A percentile compares a stretch with the other conserved stretches of the same genome.
Conservation (phyloP, 2,888 invertebrate species). For the Polydrusus pterygomalis region DNA sequence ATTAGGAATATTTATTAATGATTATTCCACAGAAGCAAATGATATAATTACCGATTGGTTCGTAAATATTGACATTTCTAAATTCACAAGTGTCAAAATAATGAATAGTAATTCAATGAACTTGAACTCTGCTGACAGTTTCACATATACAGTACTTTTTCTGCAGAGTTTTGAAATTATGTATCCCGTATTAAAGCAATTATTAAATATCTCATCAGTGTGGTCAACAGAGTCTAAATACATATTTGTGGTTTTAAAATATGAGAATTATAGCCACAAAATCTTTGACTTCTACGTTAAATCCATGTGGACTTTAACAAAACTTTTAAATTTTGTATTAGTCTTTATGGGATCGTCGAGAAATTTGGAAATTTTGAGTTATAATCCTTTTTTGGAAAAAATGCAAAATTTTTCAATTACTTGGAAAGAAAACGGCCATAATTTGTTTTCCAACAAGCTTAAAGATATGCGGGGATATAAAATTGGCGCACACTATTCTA, state of each 20-base stretch:
- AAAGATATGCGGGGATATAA: slow-evolving; percentile 22
- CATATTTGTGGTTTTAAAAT: neutral
- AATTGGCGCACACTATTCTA: neutral
- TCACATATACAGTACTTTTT: neutral
- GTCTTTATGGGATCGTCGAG: neutral
- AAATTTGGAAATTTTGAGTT: slow-evolving; percentile 1
- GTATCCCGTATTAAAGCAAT: neutral
- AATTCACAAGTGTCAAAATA: neutral
- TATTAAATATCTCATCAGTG: neutral
- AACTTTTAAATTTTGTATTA: neutral
- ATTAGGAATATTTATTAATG: slow-evolving; percentile 6
- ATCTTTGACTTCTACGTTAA: neutral
- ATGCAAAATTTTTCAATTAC: neutral
- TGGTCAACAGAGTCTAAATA: slow-evolving; percentile 14
- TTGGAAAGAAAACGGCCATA: neutral
- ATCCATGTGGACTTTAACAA: neutral
- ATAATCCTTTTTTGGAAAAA: slow-evolving; percentile 18
- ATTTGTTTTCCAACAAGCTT: slow-evolving; percentile 25
- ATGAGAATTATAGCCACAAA: neutral
- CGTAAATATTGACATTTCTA: neutral
- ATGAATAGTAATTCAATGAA: neutral
- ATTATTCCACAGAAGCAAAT: slow-evolving; percentile 3
- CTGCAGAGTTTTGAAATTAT: slow-evolving; percentile 6
- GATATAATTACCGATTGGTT: slow-evolving; percentile 2
- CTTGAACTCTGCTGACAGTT: neutral